phyloP scores from a whole-genome alignment of 1,140 invertebrate genomes.

The Trissolcus basalis region DNA sequence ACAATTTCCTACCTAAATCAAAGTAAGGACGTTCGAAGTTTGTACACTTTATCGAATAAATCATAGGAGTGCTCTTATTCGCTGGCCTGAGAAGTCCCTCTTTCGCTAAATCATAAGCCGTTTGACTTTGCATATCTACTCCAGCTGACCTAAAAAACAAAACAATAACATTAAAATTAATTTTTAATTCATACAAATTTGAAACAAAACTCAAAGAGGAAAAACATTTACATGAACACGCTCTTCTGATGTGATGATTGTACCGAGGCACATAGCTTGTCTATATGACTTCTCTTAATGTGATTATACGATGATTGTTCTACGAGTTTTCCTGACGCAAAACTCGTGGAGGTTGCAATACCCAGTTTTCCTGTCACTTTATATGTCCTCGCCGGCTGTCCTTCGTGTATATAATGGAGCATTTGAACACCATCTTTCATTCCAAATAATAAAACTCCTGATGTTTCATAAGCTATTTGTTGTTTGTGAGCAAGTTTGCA shows the following conservation, averaged over 20 bases:
- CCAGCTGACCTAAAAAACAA: conserved; percentile 81
- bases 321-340: conserved; percentile 83
- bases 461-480: conserved; percentile 78
- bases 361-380: conserved; percentile 88
- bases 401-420: conserved; percentile 77
- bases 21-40: conserved; percentile 89
- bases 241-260: conserved; percentile 88
- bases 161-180: background rate
- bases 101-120: conserved; percentile 90
- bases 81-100: conserved; percentile 86
- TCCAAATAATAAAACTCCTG: conserved; percentile 86
- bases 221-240: conserved; percentile 84
- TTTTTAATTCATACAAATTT: too few species aligned
- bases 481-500: conserved; percentile 79
- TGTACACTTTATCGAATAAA: conserved; percentile 92
- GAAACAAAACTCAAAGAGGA: too few species aligned
- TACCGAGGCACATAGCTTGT: conserved; percentile 83
- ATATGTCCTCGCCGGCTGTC: conserved; percentile 80
- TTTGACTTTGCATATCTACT: conserved; percentile 88
- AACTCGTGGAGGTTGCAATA: conserved; percentile 85
- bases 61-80: conserved; percentile 81
- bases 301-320: conserved; percentile 84
- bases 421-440: conserved; percentile 79
- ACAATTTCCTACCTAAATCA: conserved; percentile 84
- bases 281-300: conserved; percentile 81